Percentiles rank a stretch among this genome's conserved stretches.
These are phyloP conservation scores for Poecilia latipinna DNA, from an alignment of 2,113 vertebrate species.

Conservation along the genomic window DNA sequence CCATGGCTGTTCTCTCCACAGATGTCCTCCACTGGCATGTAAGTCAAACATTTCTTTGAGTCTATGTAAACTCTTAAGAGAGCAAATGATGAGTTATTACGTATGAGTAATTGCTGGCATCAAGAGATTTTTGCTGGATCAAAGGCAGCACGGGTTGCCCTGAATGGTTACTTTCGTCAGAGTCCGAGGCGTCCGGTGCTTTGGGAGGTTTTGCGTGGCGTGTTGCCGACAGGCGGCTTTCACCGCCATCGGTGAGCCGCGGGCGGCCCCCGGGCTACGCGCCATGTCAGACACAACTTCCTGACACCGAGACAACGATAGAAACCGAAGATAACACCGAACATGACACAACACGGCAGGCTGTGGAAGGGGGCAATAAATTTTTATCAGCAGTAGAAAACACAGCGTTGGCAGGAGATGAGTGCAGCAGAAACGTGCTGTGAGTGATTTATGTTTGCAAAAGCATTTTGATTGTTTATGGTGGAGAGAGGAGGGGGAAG, in stretches of 20 bases:
- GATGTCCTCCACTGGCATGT: constrained; percentile 83
- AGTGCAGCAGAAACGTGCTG: constrained; percentile 8
- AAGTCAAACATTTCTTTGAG: constrained; percentile 58
- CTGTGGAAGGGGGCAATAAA: constrained; percentile 20
- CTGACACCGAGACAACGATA: constrained; percentile 62
- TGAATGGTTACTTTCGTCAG: neutral
- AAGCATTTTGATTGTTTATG: constrained; percentile 19
- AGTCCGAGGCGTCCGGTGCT: neutral
- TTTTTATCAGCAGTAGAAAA: constrained; percentile 31
- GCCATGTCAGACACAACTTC: constrained; percentile 66
- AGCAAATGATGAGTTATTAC: neutral
- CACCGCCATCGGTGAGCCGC: constrained; percentile 34
- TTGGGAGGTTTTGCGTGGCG: neutral
- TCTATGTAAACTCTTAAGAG: neutral
- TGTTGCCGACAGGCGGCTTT: constrained; percentile 12
- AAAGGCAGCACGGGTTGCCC: neutral
- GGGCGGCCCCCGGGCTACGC: constrained; percentile 49
- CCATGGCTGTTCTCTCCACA: constrained; percentile 84
- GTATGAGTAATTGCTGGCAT: neutral
- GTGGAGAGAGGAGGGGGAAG: neutral
- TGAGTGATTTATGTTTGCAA: constrained; percentile 21
- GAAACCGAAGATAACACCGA: constrained; percentile 38
- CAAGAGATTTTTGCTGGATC: neutral
- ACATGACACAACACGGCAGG: constrained; percentile 60
- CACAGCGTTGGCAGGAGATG: constrained; percentile 10